phyloP scores from a whole-genome alignment of 2,888 invertebrate species.

The Ectemnius lituratus region DNA sequence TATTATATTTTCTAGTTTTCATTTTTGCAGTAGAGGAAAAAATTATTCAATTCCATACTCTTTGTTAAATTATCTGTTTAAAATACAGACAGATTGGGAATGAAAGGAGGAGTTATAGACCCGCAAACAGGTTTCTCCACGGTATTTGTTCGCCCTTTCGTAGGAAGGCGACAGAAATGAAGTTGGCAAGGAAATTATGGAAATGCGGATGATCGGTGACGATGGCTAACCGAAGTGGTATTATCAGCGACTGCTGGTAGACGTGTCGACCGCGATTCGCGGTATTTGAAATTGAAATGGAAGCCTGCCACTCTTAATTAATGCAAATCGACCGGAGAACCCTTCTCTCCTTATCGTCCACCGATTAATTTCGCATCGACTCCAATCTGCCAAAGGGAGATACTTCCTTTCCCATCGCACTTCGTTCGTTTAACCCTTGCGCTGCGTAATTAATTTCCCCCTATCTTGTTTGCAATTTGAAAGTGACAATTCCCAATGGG shows the following conservation, averaged over 20 bases:
- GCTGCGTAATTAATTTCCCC: no score
- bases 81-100: no score
- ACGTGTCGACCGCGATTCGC: slow-evolving; percentile 28
- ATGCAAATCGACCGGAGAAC: slow-evolving; percentile 21
- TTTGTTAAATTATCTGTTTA: no score
- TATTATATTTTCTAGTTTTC: neutral
- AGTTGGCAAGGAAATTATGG: slow-evolving; percentile 58
- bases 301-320: slow-evolving; percentile 46
- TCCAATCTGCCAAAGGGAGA: no score
- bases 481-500: no score
- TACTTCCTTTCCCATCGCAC: no score
- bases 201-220: slow-evolving; percentile 55
- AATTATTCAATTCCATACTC: no score
- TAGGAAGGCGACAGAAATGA: slow-evolving; percentile 50
- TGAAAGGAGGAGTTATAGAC: neutral
- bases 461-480: no score
- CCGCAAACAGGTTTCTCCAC: neutral
- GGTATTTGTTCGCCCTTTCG: neutral
- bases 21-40: no score
- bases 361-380: slow-evolving; percentile 39
- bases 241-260: slow-evolving; percentile 53
- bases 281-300: slow-evolving; percentile 60
- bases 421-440: no score
- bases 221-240: slow-evolving; percentile 44
- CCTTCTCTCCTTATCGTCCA: slow-evolving; percentile 17